phyloP scores from a whole-genome alignment of 2,113 vertebrate genomes.

The Hydrolagus affinis region DNA sequence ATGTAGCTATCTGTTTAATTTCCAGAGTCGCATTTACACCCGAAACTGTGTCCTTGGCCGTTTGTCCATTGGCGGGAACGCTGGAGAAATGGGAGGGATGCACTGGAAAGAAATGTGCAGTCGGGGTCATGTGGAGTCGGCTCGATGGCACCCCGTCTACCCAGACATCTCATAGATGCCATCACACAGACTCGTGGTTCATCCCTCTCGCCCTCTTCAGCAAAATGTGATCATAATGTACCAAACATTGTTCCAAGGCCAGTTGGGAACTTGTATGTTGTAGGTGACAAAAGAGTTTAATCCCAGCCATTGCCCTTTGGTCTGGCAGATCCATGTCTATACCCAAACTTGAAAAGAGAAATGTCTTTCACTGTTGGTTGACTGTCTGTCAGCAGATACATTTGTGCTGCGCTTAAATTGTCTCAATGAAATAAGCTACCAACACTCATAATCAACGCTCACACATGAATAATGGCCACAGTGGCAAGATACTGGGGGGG shows the following conservation, averaged over 20 bases:
- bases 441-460: too few species aligned
- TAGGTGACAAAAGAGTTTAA: background rate
- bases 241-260: background rate
- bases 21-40: constrained; percentile 58
- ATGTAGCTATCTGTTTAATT: background rate
- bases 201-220: background rate
- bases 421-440: too few species aligned
- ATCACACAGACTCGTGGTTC: background rate
- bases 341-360: background rate
- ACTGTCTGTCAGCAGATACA: background rate
- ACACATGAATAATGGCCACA: too few species aligned
- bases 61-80: constrained; percentile 50
- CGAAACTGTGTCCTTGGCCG: constrained; percentile 56
- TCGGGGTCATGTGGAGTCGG: constrained; percentile 56
- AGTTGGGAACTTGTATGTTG: background rate
- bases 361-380: background rate
- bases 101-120: constrained; percentile 70
- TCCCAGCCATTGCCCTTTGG: background rate
- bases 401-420: too few species aligned
- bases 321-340: background rate
- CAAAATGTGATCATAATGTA: constrained; percentile 6
- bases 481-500: too few species aligned
- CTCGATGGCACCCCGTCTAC: constrained; percentile 59
- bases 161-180: constrained; percentile 35
- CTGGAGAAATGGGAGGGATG: constrained; percentile 45